These are phyloP conservation scores for Apoderus coryli DNA, from an alignment of 2,888 invertebrate species.

Conservation along the genomic window DNA sequence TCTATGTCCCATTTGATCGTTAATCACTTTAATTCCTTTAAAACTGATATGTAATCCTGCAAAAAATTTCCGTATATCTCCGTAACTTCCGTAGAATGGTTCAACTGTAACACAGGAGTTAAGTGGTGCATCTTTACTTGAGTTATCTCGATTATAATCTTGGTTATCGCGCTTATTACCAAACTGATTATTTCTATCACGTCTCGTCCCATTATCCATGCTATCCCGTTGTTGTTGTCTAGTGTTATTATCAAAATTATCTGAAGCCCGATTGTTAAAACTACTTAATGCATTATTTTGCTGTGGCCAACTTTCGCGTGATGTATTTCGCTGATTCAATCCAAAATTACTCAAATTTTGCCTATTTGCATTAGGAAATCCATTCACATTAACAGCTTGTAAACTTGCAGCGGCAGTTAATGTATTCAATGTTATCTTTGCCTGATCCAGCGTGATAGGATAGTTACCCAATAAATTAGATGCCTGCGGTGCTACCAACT, in stretches of 20 bases:
- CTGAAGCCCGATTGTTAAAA: no score
- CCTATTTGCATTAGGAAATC: no score
- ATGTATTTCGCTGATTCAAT: background rate
- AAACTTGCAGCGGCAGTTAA: constrained; percentile 23
- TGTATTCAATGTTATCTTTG: constrained; percentile 44
- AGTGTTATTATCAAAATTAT: no score
- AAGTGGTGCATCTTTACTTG: background rate
- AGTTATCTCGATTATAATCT: background rate
- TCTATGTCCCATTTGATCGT: constrained; percentile 62
- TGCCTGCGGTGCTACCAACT: constrained; percentile 15
- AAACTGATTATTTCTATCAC: background rate
- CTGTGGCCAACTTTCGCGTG: background rate
- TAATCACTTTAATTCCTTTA: constrained; percentile 75
- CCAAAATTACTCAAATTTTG: background rate
- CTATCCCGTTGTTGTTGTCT: background rate
- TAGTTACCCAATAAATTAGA: constrained; percentile 18
- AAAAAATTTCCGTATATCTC: constrained; percentile 72
- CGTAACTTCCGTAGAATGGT: constrained; percentile 53
- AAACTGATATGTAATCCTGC: constrained; percentile 57
- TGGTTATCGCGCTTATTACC: background rate
- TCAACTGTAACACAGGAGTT: constrained; percentile 57
- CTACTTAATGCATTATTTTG: no score
- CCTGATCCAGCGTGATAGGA: constrained; percentile 27
- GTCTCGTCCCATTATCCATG: constrained; percentile 1
- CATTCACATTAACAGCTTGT: constrained; percentile 6